These are phyloP conservation scores for Hylaeus volcanicus DNA, from an alignment of 1,140 invertebrate genomes.

Conservation along the genomic window DNA sequence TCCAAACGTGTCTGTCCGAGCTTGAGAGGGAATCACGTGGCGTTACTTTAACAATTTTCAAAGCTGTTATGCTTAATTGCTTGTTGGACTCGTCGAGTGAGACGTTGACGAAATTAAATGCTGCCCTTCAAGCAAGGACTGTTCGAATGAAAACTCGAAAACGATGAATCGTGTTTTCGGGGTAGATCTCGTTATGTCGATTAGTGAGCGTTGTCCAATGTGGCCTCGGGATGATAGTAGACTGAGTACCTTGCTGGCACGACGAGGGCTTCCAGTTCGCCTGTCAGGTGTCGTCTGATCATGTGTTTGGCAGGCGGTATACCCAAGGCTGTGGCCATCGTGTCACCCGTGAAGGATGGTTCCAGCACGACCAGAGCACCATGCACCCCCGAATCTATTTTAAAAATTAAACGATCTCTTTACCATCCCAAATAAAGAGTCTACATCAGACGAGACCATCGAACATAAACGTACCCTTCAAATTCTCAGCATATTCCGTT, in stretches of 20 bases:
- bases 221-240: conserved; percentile 79
- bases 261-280: conserved; percentile 94
- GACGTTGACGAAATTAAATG: too few species aligned
- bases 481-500: conserved; percentile 94
- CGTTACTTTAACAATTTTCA: not conserved
- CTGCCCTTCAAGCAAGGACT: conserved; percentile 16
- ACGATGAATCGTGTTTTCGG: conserved; percentile 42
- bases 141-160: conserved; percentile 30
- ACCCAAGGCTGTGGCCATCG: conserved; percentile 94
- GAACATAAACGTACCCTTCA: conserved; percentile 86
- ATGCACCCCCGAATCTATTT: conserved; percentile 93
- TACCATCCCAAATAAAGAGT: too few species aligned
- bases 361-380: conserved; percentile 95
- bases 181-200: conserved; percentile 57
- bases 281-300: conserved; percentile 92
- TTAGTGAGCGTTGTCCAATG: conserved; percentile 78
- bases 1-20: not conserved
- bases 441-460: not conserved
- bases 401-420: not conserved
- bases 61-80: too few species aligned
- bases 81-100: too few species aligned
- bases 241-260: conserved; percentile 92
- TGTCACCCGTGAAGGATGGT: conserved; percentile 95
- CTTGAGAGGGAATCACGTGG: not conserved
- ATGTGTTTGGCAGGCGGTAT: conserved; percentile 96